These are phyloP conservation scores for Drosophila suzukii DNA, from an alignment of 1,140 invertebrate species.

Conservation along the genomic window DNA sequence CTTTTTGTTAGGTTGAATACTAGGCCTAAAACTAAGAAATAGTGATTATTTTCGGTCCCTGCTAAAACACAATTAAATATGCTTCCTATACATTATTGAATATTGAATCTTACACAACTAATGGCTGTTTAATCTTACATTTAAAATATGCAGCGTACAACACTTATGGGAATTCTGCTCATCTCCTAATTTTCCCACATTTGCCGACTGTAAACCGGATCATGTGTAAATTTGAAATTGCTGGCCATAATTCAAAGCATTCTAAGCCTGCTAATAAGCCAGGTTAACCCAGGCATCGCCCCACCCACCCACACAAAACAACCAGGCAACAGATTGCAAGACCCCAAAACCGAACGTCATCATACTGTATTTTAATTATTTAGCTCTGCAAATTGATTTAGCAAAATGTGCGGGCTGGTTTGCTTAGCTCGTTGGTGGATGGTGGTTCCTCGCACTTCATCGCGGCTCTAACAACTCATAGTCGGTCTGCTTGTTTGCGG, in stretches of 20 bases:
- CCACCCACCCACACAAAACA: background rate
- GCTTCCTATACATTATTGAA: no score
- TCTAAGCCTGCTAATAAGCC: conserved; percentile 43
- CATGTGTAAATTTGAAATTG: conserved; percentile 21
- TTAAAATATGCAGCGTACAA: background rate
- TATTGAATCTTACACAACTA: no score
- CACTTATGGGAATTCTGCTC: background rate
- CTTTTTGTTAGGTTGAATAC: no score
- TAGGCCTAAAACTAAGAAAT: no score
- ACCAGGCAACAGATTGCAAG: conserved; percentile 19
- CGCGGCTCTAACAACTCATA: conserved; percentile 35
- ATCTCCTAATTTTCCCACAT: background rate
- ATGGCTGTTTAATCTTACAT: background rate
- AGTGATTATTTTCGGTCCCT: no score
- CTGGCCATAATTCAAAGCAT: conserved; percentile 41
- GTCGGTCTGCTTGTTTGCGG: conserved; percentile 56
- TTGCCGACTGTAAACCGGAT: background rate
- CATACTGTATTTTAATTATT: conserved; percentile 56
- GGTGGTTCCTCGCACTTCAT: conserved; percentile 40
- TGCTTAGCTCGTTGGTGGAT: conserved; percentile 9
- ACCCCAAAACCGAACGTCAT: conserved; percentile 28
- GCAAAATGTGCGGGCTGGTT: conserved; percentile 35
- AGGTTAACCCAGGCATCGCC: conserved; percentile 12
- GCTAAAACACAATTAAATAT: no score
- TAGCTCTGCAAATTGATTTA: conserved; percentile 53